These are phyloP conservation scores for Cyprinella venusta DNA, from an alignment of 2,797 vertebrate species.

Conservation along the genomic window DNA sequence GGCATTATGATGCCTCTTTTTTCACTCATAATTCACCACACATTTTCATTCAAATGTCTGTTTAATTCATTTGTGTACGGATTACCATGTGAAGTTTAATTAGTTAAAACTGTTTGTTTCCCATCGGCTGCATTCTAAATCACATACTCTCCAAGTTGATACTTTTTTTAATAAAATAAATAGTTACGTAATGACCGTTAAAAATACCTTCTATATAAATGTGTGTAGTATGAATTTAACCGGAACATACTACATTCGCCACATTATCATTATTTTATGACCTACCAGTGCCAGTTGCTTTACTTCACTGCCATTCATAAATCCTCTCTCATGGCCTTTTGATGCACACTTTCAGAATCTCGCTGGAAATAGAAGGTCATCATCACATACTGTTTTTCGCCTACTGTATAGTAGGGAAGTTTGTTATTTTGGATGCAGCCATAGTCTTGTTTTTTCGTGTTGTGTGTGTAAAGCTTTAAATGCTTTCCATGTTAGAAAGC, in stretches of 20 bases:
- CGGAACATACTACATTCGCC: not conserved
- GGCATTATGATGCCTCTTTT: conserved; percentile 55
- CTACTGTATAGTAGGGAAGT: not conserved
- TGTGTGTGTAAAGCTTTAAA: conserved; percentile 34
- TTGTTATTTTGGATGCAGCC: not conserved
- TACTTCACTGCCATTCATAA: not conserved
- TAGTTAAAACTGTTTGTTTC: not conserved
- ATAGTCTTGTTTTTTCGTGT: not conserved
- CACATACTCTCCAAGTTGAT: not conserved
- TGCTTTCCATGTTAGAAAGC: conserved; percentile 30
- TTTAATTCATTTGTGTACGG: conserved; percentile 18
- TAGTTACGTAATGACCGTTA: not conserved
- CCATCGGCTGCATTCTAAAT: conserved; percentile 1
- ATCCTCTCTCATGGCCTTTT: not conserved
- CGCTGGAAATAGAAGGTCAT: not conserved
- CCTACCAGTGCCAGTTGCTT: not conserved
- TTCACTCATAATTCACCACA: conserved; percentile 30
- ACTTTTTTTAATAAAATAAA: not conserved
- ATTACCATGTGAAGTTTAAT: not conserved
- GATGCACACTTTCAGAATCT: not conserved
- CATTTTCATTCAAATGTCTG: conserved; percentile 32
- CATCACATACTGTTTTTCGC: not conserved
- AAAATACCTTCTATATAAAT: not conserved
- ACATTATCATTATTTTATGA: not conserved
- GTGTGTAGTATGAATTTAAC: not conserved